Evolutionary conservation across 2,113 vertebrate genomes (phyloP).

Genomic region (Oreocharis arfaki): DNA sequence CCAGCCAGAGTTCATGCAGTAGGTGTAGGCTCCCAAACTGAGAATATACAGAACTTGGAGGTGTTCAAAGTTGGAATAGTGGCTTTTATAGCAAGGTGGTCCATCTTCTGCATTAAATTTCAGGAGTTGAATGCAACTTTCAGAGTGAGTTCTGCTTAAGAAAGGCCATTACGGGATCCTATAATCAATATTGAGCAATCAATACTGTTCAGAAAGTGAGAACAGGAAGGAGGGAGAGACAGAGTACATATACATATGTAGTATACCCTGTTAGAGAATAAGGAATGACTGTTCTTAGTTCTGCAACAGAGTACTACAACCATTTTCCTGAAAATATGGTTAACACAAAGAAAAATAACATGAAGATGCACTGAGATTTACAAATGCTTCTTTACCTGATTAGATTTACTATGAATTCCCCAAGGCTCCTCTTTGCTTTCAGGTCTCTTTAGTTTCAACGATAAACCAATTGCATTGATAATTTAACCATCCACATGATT

Average conservation of each 20-base stretch:
- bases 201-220: not conserved
- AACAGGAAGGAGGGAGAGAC: not conserved
- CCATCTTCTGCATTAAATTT: not conserved
- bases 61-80: not conserved
- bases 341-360: not conserved
- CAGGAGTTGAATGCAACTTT: not conserved
- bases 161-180: not conserved
- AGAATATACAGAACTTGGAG: not conserved
- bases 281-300: not conserved
- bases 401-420: not conserved
- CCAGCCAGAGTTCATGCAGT: not conserved
- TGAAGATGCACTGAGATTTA: not conserved
- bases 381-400: not conserved
- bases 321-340: not conserved
- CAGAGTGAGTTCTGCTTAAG: not conserved
- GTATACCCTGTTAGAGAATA: not conserved
- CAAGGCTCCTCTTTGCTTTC: not conserved
- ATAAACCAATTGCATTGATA: slow-evolving; percentile 12
- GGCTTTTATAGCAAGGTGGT: not conserved
- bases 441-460: not conserved
- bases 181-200: not conserved
- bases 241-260: not conserved
- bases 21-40: not conserved
- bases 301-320: not conserved
- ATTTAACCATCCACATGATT: not conserved